phyloP scores from a whole-genome alignment of 2,113 vertebrate species.

The Heterochromis multidens region DNA sequence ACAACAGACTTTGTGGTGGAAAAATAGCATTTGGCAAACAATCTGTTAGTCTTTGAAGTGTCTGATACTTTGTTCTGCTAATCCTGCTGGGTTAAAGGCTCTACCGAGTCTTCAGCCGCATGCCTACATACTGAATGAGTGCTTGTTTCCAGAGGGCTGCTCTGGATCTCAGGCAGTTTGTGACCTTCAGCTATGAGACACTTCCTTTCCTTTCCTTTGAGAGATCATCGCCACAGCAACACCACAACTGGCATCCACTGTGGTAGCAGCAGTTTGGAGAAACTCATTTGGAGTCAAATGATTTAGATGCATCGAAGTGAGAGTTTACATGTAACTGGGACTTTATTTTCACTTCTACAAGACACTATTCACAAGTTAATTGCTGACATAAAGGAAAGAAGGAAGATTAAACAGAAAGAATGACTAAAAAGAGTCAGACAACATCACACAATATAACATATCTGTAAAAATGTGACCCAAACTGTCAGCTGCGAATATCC shows the following conservation, averaged over 20 bases:
- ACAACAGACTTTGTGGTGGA: not conserved
- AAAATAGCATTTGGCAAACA: not conserved
- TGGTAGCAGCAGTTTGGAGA: not conserved
- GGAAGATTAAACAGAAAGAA: accelerated
- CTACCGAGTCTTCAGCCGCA: slow-evolving; percentile 1
- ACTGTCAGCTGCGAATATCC: not conserved
- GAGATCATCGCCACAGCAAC: slow-evolving; percentile 27
- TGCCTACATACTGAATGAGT: not conserved
- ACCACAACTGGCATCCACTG: not conserved
- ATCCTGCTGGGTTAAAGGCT: slow-evolving; percentile 22
- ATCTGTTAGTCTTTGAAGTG: not conserved
- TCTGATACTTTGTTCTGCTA: not conserved
- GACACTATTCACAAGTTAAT: not conserved
- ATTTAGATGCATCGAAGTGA: not conserved
- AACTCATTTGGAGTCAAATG: not conserved
- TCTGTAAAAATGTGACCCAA: not conserved
- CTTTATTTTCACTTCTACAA: not conserved
- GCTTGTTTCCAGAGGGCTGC: slow-evolving; percentile 30
- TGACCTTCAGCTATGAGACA: not conserved
- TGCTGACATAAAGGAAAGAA: accelerated
- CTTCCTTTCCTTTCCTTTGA: not conserved
- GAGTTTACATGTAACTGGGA: not conserved
- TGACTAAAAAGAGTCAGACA: not conserved
- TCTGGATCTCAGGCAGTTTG: not conserved
- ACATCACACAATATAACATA: accelerated